Base-by-base conservation (phyloP, 1,140 invertebrate genomes). In the Papilio polytes region DNA sequence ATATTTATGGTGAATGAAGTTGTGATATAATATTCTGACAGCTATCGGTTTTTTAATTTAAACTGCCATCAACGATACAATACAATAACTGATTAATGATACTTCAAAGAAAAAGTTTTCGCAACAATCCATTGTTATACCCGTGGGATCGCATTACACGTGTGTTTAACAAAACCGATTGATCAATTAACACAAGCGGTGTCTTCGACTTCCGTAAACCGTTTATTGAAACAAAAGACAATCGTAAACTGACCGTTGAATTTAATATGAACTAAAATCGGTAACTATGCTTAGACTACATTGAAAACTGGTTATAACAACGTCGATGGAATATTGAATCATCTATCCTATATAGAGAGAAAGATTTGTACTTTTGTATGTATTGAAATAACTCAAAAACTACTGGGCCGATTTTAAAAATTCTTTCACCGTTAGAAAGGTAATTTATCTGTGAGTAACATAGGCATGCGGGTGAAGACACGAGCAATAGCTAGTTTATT, bases 141-240 rank as follows among this genome's bases (percentile, higher is more conserved):
- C 22, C 63, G 63, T 26, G 63, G 13, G 63, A 66, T 66, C 22
- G 26, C 10, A 31, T 66, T 66, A 66, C 63, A 66, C 63, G 22
- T 66, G 13, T 66, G 63, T 66, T 66, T 66, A 66, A 66, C 63
- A 66, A 66, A 66, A 26, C 63, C 31, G 63, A 66, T 66, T 26
- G 63, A 66, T 66, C 63, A 15, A 66, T 66, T 66, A 70, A 70
- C 26, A 4, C 3, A 36, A 18, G 26, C 26, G 63, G 63, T 70
- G 63, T 70, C 63, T 66, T 66, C 13, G 12, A 70, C 63, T 70
- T 70, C 63, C 63, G 63, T 70, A 31, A 31, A 70, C 6, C 26
- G 63, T 70, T 70, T 70, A 70, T 70, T 70, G 63, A 70, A 70
- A 70, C 63, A 7, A 70, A 63, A 70, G 63, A 70, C 63, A 70